Conservation (phyloP, 2,113 vertebrate species). For the Tauraco erythrolophus region DNA sequence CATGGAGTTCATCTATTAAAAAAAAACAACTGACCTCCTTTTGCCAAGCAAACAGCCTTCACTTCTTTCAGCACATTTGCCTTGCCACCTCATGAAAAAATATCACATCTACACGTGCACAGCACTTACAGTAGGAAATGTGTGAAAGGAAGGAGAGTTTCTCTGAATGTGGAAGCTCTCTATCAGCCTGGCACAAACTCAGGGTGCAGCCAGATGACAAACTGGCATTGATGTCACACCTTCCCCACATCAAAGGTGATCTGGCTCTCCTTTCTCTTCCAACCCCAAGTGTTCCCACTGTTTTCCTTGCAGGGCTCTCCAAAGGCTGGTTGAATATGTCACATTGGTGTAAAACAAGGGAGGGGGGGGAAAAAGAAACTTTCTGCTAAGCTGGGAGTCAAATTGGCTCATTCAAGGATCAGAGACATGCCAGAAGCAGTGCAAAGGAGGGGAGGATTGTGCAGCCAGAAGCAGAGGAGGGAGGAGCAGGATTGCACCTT, state of each 20-base stretch:
- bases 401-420: background rate
- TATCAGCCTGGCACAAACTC: background rate
- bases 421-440: background rate
- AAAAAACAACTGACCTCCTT: background rate
- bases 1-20: background rate
- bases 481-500: background rate
- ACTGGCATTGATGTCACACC: background rate
- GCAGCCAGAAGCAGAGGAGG: background rate
- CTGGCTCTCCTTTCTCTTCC: background rate
- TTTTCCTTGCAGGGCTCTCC: background rate
- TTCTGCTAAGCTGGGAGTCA: background rate
- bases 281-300: background rate
- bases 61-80: background rate
- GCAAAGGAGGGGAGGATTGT: background rate
- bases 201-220: background rate
- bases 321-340: background rate
- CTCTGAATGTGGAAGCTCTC: background rate
- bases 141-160: background rate
- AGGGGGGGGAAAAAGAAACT: background rate
- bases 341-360: background rate
- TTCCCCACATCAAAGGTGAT: background rate
- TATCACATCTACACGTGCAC: accelerated
- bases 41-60: background rate
- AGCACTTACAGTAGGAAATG: background rate
- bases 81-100: background rate